Evolutionary conservation across 1,140 invertebrate species (phyloP), one percentile per base, ranked within the genome.

Genomic region (Drosophila miranda): DNA sequence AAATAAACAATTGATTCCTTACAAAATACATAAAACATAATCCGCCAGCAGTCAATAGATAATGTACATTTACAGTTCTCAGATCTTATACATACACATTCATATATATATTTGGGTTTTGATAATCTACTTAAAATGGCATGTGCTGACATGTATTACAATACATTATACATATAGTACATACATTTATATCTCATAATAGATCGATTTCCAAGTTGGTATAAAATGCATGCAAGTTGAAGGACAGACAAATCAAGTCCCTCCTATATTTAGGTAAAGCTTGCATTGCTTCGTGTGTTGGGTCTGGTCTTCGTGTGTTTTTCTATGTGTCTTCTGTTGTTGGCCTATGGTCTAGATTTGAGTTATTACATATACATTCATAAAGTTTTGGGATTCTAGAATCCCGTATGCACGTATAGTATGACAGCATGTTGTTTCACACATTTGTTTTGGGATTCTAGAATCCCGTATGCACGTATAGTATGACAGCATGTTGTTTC

Each of bases 391-490:
- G 82, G 82, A 86, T 86, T 87, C 75, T 86, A 75, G 82, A 87
- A 86, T 86, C 82, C 87, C 82, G n/a, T n/a, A n/a, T 86, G 78
- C 83, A 86, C 78, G 78, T 86, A 75, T 86, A 86, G 77, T 68
- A 80, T 80, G 78, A 76, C 59, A 83, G 80, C 80, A 84, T 79
- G 69, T 82, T 84, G 81, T 84, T 80, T 77, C 81, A 84, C n/a
- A n/a, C n/a, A n/a, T n/a, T n/a, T n/a, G n/a, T n/a, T n/a, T n/a
- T n/a, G n/a, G n/a, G n/a, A n/a, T n/a, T n/a, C n/a, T n/a, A n/a
- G n/a, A n/a, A n/a, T n/a, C n/a, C n/a, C n/a, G n/a, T n/a, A n/a
- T 86, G 78, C 83, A 86, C 78, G 78, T 86, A 75, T 86, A 86
- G 77, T 68, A 80, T 80, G 78, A 76, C 59, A 83, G 80, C 80